Evolutionary conservation across 2,888 invertebrate species (phyloP).

Genomic region (Crocallis elinguaria): DNA sequence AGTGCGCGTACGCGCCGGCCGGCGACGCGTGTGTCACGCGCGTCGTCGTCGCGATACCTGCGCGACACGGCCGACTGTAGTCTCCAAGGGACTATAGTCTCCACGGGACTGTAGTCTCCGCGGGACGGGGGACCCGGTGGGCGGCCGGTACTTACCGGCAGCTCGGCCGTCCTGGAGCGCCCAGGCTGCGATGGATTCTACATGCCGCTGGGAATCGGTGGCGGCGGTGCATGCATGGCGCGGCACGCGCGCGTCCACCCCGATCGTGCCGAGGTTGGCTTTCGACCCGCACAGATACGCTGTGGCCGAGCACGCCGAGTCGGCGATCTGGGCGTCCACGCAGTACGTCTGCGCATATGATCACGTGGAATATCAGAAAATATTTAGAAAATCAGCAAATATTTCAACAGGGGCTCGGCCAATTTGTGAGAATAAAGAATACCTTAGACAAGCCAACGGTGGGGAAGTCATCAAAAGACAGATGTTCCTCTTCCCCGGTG

Average conservation of each 20-base stretch:
- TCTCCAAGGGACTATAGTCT: background rate
- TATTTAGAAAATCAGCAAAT: too few relatives aligned
- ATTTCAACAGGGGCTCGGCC: too few relatives aligned
- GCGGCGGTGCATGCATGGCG: constrained; percentile 85
- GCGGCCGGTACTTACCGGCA: constrained; percentile 48
- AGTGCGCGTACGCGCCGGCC: constrained; percentile 88
- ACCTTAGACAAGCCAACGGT: constrained; percentile 88
- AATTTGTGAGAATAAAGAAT: too few relatives aligned
- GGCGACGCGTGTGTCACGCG: constrained; percentile 92
- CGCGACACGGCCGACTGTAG: background rate
- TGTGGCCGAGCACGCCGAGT: constrained; percentile 89
- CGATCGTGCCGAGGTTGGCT: constrained; percentile 86
- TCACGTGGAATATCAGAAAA: too few relatives aligned
- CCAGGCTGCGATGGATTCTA: constrained; percentile 87
- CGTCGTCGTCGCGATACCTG: constrained; percentile 90
- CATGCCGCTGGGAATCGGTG: constrained; percentile 73
- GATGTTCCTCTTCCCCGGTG: constrained; percentile 85
- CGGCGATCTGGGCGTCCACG: constrained; percentile 87
- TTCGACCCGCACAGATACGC: constrained; percentile 89
- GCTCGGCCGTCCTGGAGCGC: constrained; percentile 81
- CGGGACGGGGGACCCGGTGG: background rate
- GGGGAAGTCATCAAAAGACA: constrained; percentile 87
- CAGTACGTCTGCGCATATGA: constrained; percentile 79
- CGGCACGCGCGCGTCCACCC: constrained; percentile 87
- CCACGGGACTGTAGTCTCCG: background rate